Evolutionary conservation across 2,888 invertebrate species (phyloP).

Genomic region (Dusona sp.): DNA sequence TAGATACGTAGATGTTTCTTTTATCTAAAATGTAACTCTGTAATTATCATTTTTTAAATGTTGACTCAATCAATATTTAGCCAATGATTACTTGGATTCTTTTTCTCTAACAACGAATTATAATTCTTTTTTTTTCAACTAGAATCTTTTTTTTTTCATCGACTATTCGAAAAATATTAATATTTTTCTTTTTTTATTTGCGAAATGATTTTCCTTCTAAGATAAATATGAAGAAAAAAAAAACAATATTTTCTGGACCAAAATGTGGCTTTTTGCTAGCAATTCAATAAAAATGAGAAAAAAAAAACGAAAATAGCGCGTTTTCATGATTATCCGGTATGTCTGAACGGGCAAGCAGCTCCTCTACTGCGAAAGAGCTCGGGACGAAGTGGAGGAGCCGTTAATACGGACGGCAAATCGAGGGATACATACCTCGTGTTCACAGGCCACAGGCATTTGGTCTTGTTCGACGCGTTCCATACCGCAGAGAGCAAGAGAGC

Average conservation of each 20-base stretch:
- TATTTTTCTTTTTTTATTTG: too few relatives aligned
- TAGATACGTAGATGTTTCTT: too few relatives aligned
- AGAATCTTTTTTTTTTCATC: too few relatives aligned
- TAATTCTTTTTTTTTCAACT: too few relatives aligned
- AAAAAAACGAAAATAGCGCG: not conserved
- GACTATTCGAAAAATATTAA: too few relatives aligned
- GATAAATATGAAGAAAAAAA: too few relatives aligned
- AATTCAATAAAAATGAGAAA: not conserved
- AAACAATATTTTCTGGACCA: not conserved
- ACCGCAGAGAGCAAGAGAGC: slow-evolving; percentile 38
- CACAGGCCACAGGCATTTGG: slow-evolving; percentile 60
- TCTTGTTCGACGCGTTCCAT: slow-evolving; percentile 56
- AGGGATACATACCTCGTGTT: slow-evolving; percentile 55
- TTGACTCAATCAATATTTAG: too few relatives aligned
- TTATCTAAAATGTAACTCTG: too few relatives aligned
- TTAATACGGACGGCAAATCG: slow-evolving; percentile 15
- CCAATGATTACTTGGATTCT: too few relatives aligned
- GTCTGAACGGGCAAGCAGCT: slow-evolving; percentile 46
- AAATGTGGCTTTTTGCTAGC: not conserved
- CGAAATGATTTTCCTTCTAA: too few relatives aligned
- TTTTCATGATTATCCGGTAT: not conserved
- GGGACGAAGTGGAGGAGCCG: slow-evolving; percentile 8
- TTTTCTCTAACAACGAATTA: too few relatives aligned
- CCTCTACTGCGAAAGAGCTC: slow-evolving; percentile 42
- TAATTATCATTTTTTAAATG: too few relatives aligned